These are phyloP conservation scores for Phoebastria nigripes DNA, from an alignment of 2,797 vertebrate species.

Conservation along the genomic window DNA sequence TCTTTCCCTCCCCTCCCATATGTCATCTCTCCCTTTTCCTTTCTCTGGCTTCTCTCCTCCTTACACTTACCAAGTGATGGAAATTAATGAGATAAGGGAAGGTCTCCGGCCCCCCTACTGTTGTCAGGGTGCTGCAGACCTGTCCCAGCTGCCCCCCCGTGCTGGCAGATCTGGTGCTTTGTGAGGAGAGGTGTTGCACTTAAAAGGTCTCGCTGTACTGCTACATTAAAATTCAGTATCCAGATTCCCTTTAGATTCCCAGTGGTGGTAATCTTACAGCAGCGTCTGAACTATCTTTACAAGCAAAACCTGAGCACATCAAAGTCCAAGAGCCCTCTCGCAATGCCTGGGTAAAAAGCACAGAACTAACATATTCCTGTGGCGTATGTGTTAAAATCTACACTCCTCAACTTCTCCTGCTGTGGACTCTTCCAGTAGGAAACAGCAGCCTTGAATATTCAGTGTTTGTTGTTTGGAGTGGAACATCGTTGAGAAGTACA, in stretches of 20 bases:
- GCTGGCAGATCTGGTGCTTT: neutral
- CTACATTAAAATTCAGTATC: neutral
- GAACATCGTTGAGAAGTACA: neutral
- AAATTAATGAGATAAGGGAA: neutral
- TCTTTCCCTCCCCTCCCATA: neutral
- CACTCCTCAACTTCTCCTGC: neutral
- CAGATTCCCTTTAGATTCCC: neutral
- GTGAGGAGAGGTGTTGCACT: fast-evolving
- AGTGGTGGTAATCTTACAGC: neutral
- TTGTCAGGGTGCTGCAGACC: neutral
- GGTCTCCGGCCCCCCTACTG: neutral
- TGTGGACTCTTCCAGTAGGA: neutral
- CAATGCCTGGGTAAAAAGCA: neutral
- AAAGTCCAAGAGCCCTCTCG: neutral
- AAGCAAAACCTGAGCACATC: neutral
- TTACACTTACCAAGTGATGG: neutral
- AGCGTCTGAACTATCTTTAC: neutral
- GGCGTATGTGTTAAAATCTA: neutral
- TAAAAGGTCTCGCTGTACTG: neutral
- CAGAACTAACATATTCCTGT: neutral
- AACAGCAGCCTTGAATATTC: neutral
- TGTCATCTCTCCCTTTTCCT: neutral
- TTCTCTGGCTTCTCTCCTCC: neutral
- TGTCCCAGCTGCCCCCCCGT: neutral
- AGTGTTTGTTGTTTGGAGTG: neutral